These are phyloP conservation scores for Melanotus villosus DNA, from an alignment of 2,888 invertebrate genomes.

Conservation along the genomic window DNA sequence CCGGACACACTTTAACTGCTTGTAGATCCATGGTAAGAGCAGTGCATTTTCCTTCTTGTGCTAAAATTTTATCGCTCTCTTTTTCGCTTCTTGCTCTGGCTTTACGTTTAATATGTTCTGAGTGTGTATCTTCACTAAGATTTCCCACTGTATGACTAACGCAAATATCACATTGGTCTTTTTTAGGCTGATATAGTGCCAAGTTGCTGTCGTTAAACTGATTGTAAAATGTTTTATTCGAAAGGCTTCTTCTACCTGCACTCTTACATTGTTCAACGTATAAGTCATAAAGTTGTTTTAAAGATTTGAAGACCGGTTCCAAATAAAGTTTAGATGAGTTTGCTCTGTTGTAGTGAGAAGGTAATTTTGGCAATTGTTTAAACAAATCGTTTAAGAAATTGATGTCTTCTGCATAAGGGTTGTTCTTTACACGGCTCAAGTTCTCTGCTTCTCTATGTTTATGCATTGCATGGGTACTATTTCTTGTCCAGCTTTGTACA, in stretches of 20 bases:
- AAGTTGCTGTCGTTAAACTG: slow-evolving; percentile 49
- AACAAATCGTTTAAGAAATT: too few species aligned
- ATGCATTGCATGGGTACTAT: too few species aligned
- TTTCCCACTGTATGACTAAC: slow-evolving; percentile 21
- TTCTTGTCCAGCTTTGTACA: too few species aligned
- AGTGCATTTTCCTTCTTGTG: slow-evolving; percentile 29
- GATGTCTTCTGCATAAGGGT: too few species aligned
- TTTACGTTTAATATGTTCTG: slow-evolving; percentile 34
- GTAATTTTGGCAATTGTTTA: too few species aligned
- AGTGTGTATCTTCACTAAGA: slow-evolving; percentile 37
- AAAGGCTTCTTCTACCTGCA: slow-evolving; percentile 35
- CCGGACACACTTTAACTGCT: slow-evolving; percentile 45
- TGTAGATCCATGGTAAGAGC: slow-evolving; percentile 45
- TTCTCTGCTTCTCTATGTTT: too few species aligned
- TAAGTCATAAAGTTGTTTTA: slow-evolving; percentile 41
- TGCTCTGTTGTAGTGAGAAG: too few species aligned
- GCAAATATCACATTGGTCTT: slow-evolving; percentile 52
- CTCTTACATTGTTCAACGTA: slow-evolving; percentile 46
- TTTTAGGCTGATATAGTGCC: slow-evolving; percentile 52
- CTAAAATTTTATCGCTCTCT: slow-evolving; percentile 35
- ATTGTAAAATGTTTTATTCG: slow-evolving; percentile 47
- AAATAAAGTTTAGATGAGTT: slow-evolving; percentile 52
- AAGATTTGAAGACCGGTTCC: slow-evolving; percentile 45
- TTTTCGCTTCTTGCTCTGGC: slow-evolving; percentile 38
- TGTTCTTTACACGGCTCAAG: too few species aligned